Evolutionary conservation across 1,140 invertebrate species (phyloP).

Genomic region (Hyles euphorbiae): DNA sequence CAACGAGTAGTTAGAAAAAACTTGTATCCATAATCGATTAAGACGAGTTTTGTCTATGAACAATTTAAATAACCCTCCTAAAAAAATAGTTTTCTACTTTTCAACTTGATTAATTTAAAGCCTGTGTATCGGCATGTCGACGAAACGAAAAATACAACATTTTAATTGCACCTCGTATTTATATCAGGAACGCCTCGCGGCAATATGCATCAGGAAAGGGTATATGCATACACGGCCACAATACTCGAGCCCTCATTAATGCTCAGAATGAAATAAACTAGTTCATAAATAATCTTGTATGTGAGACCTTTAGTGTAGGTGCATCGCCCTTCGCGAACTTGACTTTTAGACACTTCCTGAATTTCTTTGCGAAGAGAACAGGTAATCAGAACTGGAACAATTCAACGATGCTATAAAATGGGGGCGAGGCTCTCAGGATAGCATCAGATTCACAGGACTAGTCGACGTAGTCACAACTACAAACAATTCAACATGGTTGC

Average conservation of each 20-base stretch:
- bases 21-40: too few species aligned
- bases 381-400: constrained; percentile 50
- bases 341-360: constrained; percentile 65
- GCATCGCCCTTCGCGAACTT: constrained; percentile 49
- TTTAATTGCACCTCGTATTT: too few species aligned
- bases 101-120: too few species aligned
- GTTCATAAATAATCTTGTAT: constrained; percentile 10
- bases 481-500: constrained; percentile 38
- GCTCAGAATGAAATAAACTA: constrained; percentile 4
- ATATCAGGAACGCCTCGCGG: too few species aligned
- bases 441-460: constrained; percentile 41
- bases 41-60: too few species aligned
- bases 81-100: too few species aligned
- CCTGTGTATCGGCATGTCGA: too few species aligned
- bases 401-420: constrained; percentile 41
- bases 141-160: too few species aligned
- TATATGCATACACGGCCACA: too few species aligned
- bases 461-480: constrained; percentile 45
- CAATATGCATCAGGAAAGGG: too few species aligned
- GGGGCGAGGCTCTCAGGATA: constrained; percentile 6
- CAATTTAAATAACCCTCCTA: too few species aligned
- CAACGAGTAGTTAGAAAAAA: too few species aligned
- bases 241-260: background rate
- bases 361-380: constrained; percentile 48
- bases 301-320: constrained; percentile 35